Base-by-base conservation (phyloP, 2,888 invertebrate species). In the Drosophila antonietae region DNA sequence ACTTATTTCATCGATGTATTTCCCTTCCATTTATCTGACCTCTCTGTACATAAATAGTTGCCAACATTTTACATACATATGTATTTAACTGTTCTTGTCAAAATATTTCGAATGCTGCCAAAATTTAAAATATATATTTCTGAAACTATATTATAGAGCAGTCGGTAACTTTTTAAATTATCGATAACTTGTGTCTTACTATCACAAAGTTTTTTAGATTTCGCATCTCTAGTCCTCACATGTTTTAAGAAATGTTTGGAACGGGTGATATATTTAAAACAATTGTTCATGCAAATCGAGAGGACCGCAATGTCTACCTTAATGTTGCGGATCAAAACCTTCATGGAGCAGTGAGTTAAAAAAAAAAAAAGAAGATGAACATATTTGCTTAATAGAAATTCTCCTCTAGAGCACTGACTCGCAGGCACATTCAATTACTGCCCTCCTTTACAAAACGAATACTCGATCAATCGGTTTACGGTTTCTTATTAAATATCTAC, bases 401-500 rank as follows among this genome's bases (percentile, higher is more conserved):
- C 14, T 39, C 14, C 15, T 31, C 0, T 37, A 66, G 66, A 60
- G 53, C 33, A 44, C 52, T 12, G 51, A 62, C 12, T 58, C 73
- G 7, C 68, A 75, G 35, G 44, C 67, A 9, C 70, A 75, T 31
- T 44, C 47, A 8, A 71, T 80, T 15, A 81, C 61, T 20, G 12
- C 18, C 0, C 35, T 78, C n/a, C 64, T 80, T 1, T 64, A 60
- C 1, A 67, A 72, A 49, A 43, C 51, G 2, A 72, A 68, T 15
- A 61, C 53, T 28, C 62, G 80, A n/a, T 39, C 62, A 9, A 31
- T 73, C 33, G 80, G 81, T n/a, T 56, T 80, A 5, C 72, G 78
- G 2, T 78, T 80, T 1, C 66, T 80, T 3, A 43, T 75, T 18
- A 64, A 67, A 44, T 75, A 71, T 37, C 47, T 78, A 0, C 46